Conservation (phyloP, 2,888 invertebrate genomes). For the Lasiommata megera region DNA sequence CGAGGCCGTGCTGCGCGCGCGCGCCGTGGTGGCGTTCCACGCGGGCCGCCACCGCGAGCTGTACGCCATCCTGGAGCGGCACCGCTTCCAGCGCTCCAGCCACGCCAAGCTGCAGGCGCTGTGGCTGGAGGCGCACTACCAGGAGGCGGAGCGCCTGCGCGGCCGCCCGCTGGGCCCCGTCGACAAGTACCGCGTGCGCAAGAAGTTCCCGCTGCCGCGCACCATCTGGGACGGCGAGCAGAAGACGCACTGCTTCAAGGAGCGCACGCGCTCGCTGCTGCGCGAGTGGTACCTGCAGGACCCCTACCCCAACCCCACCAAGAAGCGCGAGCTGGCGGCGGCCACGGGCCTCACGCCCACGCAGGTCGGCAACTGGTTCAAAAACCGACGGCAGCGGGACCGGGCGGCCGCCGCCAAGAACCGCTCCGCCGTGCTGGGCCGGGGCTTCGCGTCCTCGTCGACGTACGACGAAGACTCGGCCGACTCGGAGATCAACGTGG, state of each 20-base stretch:
- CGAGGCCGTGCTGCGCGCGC: constrained; percentile 98
- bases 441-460: constrained; percentile 76
- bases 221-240: constrained; percentile 99
- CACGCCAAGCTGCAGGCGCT: constrained; percentile 96
- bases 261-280: constrained; percentile 95
- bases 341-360: constrained; percentile 98
- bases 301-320: constrained; percentile 98
- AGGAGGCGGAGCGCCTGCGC: constrained; percentile 97
- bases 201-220: constrained; percentile 98
- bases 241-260: constrained; percentile 99
- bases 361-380: constrained; percentile 98
- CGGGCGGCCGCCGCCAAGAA: constrained; percentile 98
- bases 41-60: constrained; percentile 98
- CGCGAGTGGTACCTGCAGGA: constrained; percentile 99
- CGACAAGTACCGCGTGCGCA: constrained; percentile 91
- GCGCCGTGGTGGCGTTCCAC: constrained; percentile 98
- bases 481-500: constrained; percentile 78
- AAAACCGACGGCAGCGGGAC: constrained; percentile 98
- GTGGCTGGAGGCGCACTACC: constrained; percentile 99
- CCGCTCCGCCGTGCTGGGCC: constrained; percentile 86
- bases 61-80: constrained; percentile 96
- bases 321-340: constrained; percentile 97
- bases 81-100: constrained; percentile 96
- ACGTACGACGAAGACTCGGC: constrained; percentile 77
- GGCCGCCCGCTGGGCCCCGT: constrained; percentile 93